These are phyloP conservation scores for Hetaerina titia DNA, from an alignment of 2,888 invertebrate species.

Conservation along the genomic window DNA sequence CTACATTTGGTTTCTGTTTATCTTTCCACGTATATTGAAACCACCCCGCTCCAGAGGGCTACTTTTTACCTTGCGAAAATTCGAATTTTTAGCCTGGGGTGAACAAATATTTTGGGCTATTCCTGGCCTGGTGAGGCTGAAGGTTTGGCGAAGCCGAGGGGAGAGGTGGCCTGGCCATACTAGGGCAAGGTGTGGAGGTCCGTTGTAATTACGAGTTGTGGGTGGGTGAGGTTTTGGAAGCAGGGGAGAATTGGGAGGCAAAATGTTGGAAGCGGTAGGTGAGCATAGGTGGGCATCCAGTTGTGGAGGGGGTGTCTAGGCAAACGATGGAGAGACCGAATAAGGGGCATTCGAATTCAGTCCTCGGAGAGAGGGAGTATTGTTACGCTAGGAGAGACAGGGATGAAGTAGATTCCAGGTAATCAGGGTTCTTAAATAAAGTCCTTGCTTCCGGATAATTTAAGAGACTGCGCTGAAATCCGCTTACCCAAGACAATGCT, in stretches of 20 bases:
- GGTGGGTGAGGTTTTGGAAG: background rate
- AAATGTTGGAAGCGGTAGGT: no score
- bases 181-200: background rate
- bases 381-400: background rate
- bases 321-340: background rate
- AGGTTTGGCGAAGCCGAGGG: background rate
- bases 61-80: background rate
- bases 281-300: background rate
- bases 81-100: background rate
- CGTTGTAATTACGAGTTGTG: background rate
- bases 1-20: conserved; percentile 60
- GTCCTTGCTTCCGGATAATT: no score
- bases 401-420: background rate
- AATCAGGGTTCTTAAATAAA: background rate
- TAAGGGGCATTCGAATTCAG: background rate
- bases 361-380: no score
- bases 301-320: background rate
- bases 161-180: background rate
- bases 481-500: no score
- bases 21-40: conserved; percentile 19
- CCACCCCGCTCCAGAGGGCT: background rate
- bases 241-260: background rate
- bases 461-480: no score
- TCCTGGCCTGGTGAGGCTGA: background rate
- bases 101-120: background rate